Base-by-base conservation (phyloP, 2,888 invertebrate genomes). In the Cartodere bifasciata region DNA sequence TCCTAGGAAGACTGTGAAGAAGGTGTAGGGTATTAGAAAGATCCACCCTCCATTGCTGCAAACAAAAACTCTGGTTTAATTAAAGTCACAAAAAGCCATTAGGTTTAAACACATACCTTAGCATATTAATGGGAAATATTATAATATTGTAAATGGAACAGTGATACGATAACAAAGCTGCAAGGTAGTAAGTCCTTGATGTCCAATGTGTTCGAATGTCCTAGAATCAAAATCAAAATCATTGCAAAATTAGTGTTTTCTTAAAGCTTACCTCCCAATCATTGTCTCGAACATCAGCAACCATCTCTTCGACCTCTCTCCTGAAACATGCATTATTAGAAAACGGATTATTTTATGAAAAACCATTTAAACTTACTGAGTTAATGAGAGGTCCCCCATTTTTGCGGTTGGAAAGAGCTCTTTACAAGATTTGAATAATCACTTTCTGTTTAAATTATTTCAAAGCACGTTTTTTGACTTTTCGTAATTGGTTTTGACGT, bases 11-110 rank as follows among this genome's bases (percentile, higher is more conserved):
- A 63, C 37, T 20, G 63, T 65, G 45, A 63, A 63, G 10, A 64
- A 33, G 20, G 64, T 64, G 44, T 63, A 63, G 0, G 65, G 52
- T 31, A 64, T 58, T 11, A 65, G 42, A 34, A 65, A 65, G 13
- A 24, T 16, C 6, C 30, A 22, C 4, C 37, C 37, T 11, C 37
- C 35, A 32, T 35, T 26, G 10, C 37, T 37, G 29, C 28, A 37
- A 37, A 25, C 15, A 9, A 14, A 3, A 4, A n/a, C 12, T 13
- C n/a, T 10, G 5, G 13, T 22, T 12, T 12, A 22, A 11, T 22
- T 22, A 7, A 22, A 22, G 12, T 11, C 10, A 11, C 23, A 22
- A 10, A 6, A 4, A n/a, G 16, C 16, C 12, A 15, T 15, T 27
- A n/a, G 11, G 7, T 15, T 16, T 16, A 4, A 12, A 20, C 23